phyloP scores from a whole-genome alignment of 92 coral and sea anemone genomes.

The Porites rus region DNA sequence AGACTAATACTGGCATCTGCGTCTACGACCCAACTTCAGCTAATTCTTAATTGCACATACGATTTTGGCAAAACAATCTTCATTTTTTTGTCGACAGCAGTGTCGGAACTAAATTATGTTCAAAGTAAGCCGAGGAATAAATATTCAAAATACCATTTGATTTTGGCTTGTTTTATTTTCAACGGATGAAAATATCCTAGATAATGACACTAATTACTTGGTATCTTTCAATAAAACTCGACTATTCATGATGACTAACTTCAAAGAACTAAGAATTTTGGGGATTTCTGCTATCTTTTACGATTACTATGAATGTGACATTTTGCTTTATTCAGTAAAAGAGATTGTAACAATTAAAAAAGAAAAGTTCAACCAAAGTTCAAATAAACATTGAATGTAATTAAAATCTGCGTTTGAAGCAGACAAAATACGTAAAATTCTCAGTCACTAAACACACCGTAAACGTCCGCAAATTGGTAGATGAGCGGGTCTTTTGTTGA shows the following conservation, averaged over 20 bases:
- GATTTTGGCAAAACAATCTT: neutral
- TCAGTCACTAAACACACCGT: too few relatives aligned
- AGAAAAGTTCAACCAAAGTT: neutral
- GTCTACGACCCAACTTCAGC: too few relatives aligned
- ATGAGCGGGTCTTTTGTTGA: neutral
- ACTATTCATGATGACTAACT: neutral
- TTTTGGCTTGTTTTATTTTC: neutral
- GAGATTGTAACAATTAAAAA: neutral
- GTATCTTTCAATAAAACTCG: neutral
- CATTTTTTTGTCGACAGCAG: neutral
- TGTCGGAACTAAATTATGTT: neutral
- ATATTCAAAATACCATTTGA: neutral
- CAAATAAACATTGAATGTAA: neutral
- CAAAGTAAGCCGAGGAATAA: conserved; percentile 1
- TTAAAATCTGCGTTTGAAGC: neutral
- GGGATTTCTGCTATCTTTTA: too few relatives aligned
- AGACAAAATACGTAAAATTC: neutral
- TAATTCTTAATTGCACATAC: neutral
- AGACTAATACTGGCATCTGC: too few relatives aligned
- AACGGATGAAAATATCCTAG: neutral
- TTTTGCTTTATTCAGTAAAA: too few relatives aligned
- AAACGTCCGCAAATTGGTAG: too few relatives aligned
- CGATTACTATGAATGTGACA: too few relatives aligned
- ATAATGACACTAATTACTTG: neutral
- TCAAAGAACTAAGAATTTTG: neutral